Base-by-base conservation (phyloP, 53 echinoderm and acorn worm species). In the Echinarachnius parma region DNA sequence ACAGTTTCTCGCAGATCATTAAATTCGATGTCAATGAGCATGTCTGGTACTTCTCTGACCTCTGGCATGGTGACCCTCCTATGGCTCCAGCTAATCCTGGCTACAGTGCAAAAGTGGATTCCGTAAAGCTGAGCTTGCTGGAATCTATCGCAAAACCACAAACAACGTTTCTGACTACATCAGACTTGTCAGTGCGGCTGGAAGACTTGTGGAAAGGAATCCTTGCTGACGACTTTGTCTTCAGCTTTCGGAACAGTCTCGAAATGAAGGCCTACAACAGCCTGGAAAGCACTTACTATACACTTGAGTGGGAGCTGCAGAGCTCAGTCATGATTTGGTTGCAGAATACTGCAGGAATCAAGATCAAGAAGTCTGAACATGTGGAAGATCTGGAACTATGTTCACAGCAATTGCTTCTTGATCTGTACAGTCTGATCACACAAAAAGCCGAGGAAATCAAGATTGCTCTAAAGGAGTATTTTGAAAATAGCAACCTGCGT, bases 41-140 rank as follows among this genome's bases (percentile, higher is more conserved):
- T 48, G 78, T 78, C 10, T 66, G 82, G 82, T 70, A 80, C 32
- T 37, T 71, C 59, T 82, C 82, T 55, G 75, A 75, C 53, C 75
- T 82, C 4, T 82, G 82, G 82, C 52, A 82, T 26, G 82, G 82
- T 13, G 31, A 75, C 50, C 82, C 82, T 50, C 82, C 82, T 13
- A 82, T 82, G 82, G 82, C 82, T 3, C 76, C 75, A 30, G 75
- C 82, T 14, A 82, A 82, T 56, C 82, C 82, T 64, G 64, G 76
- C 39, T 82, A 82, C 58, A 64, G 82, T 60, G 54, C 47, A 74
- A 61, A 79, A 28, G 79, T 66, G 65, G n/a, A 22, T 31, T 21
- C n/a, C n/a, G n/a, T n/a, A n/a, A n/a, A n/a, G n/a, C n/a, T n/a
- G n/a, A n/a, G n/a, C n/a, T n/a, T n/a, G n/a, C n/a, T n/a, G n/a